Conservation (phyloP, 1,140 invertebrate genomes). For the Colletes gigas region DNA sequence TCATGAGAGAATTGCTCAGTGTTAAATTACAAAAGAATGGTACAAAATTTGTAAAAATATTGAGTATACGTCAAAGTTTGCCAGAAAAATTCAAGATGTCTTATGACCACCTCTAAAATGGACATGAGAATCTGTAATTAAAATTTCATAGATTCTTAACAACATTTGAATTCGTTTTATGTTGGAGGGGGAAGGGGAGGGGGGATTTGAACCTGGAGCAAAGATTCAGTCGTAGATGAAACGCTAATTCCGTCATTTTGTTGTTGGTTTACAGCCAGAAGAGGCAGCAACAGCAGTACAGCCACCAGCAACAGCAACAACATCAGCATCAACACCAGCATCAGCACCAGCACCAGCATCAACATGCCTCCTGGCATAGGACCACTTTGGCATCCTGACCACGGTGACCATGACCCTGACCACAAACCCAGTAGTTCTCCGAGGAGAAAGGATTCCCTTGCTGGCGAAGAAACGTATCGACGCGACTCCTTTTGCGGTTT, state of each 20-base stretch:
- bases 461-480: not conserved
- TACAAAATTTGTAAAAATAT: too few species aligned
- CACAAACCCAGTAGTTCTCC: slow-evolving; percentile 21
- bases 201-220: too few species aligned
- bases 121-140: too few species aligned
- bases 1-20: too few species aligned
- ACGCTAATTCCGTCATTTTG: slow-evolving; percentile 19
- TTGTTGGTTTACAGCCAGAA: slow-evolving; percentile 65
- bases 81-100: too few species aligned
- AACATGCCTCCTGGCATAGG: slow-evolving; percentile 75
- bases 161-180: too few species aligned
- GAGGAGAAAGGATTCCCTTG: not conserved
- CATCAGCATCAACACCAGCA: slow-evolving; percentile 50
- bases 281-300: slow-evolving; percentile 59
- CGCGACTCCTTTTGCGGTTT: slow-evolving; percentile 1
- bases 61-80: too few species aligned
- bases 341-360: slow-evolving; percentile 58
- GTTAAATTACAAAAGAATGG: too few species aligned
- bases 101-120: too few species aligned
- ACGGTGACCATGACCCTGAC: slow-evolving; percentile 57
- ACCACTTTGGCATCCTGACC: slow-evolving; percentile 78
- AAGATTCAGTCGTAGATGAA: not conserved
- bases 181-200: too few species aligned
- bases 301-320: slow-evolving; percentile 52
- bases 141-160: too few species aligned